Base-by-base conservation (phyloP, 1,140 invertebrate species). In the Anastrepha obliqua region DNA sequence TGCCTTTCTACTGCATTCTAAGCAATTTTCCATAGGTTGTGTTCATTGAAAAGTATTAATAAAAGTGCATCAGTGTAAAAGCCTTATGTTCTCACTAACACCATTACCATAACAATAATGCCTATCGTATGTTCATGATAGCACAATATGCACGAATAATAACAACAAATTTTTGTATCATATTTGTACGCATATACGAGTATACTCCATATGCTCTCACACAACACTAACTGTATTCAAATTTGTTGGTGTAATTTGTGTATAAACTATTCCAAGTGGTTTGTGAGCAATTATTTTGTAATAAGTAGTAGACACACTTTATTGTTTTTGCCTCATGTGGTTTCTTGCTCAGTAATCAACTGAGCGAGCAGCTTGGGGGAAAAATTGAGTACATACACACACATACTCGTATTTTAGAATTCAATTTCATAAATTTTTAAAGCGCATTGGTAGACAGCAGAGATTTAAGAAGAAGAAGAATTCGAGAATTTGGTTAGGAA, bases 31-130 rank as follows among this genome's bases (percentile, higher is more conserved):
- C 15, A 17, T 7, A 47, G 39, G 15, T 74, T 47, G 39, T 47
- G 67, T 44, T 47, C 39, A 47, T 74, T 74, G 67, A 44, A 44
- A 74, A 74, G 39, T 74, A 74, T 47, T 74, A 74, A 17, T 74
- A 74, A 74, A 74, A 47, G 67, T 74, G 67, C 67, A 74, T 74
- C 67, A 74, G 67, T 74, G 13, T 47, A 42, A 15, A 74, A 67
- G 64, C 64, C 64, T 1, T 20, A 67, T 11, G 29, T 9, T 55
- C 6, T 0, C 11, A 55, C 51, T 55, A 55, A 55, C 11, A 55
- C 51, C 2, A 55, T 11, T 8, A 55, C 51, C 6, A 55, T 55
- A 6, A 55, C 51, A 55, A 55, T 29, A 29, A 29, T 55, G 51
- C 6, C 51, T 55, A 55, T 29, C 51, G 51, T 55, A 6, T 55